Conservation (phyloP, 1,140 invertebrate species). For the Drosophila nikananu region DNA sequence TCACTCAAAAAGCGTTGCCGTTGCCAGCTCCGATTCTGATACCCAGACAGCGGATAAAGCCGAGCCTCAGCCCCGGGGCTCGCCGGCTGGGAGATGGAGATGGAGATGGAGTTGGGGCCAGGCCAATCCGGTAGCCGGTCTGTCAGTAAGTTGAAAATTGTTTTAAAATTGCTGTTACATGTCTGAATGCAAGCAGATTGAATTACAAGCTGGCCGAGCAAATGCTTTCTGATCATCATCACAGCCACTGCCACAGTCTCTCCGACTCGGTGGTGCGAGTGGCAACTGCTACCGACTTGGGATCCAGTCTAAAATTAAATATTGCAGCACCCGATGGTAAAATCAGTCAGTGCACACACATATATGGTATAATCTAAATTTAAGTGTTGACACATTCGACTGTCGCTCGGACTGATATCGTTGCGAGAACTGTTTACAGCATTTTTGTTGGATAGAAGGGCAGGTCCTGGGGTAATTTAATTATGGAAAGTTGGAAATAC, state of each 20-base stretch:
- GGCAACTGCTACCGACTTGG: conserved; percentile 39
- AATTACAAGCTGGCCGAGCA: conserved; percentile 78
- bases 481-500: background rate
- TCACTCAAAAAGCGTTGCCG: conserved; percentile 83
- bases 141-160: conserved; percentile 85
- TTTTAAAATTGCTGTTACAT: conserved; percentile 85
- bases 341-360: conserved; percentile 64
- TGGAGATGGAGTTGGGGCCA: conserved; percentile 46
- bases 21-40: conserved; percentile 60
- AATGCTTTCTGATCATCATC: conserved; percentile 49
- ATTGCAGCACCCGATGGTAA: conserved; percentile 69
- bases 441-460: conserved; percentile 4
- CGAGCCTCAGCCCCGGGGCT: conserved; percentile 43
- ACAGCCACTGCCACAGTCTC: conserved; percentile 29
- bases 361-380: conserved; percentile 84
- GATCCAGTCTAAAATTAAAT: conserved; percentile 70
- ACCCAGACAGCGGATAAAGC: conserved; percentile 46
- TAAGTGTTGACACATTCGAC: conserved; percentile 81
- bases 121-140: conserved; percentile 81
- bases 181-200: conserved; percentile 85
- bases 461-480: background rate
- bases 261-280: conserved; percentile 18
- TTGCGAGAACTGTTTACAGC: conserved; percentile 31
- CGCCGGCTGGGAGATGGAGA: conserved; percentile 2
- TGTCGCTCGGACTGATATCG: conserved; percentile 41